Evolutionary conservation across 2,797 vertebrate species (phyloP).

Genomic region (Lepus townsendii): DNA sequence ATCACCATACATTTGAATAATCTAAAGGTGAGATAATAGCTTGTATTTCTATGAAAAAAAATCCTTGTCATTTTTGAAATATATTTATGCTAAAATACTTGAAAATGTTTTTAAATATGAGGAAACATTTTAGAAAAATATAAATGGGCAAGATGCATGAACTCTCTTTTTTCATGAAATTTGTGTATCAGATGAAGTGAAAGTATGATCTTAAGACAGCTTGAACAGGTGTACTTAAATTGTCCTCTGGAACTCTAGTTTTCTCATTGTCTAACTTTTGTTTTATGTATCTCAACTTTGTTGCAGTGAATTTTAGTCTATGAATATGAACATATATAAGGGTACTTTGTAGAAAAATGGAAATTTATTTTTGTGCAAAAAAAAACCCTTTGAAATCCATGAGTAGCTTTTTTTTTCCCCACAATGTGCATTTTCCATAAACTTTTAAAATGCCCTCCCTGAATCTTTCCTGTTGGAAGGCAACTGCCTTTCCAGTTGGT

Average conservation of each 20-base stretch:
- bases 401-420: too few species aligned
- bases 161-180: neutral
- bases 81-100: neutral
- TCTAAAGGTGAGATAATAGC: neutral
- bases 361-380: too few species aligned
- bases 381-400: too few species aligned
- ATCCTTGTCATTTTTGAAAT: neutral
- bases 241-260: neutral
- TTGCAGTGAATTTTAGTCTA: neutral
- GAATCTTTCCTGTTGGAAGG: neutral
- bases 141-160: neutral
- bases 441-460: too few species aligned
- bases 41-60: neutral
- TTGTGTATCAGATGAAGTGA: neutral
- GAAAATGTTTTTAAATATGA: neutral
- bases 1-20: neutral
- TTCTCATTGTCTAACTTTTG: neutral
- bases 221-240: neutral
- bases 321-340: neutral
- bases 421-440: too few species aligned
- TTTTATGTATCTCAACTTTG: slow-evolving; percentile 6
- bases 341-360: too few species aligned
- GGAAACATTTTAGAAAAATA: neutral
- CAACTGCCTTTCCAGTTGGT: neutral
- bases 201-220: neutral